Evolutionary conservation across 2,797 vertebrate species (phyloP), one percentile per base, ranked within the genome.

Genomic region (Aphelocoma californica): DNA sequence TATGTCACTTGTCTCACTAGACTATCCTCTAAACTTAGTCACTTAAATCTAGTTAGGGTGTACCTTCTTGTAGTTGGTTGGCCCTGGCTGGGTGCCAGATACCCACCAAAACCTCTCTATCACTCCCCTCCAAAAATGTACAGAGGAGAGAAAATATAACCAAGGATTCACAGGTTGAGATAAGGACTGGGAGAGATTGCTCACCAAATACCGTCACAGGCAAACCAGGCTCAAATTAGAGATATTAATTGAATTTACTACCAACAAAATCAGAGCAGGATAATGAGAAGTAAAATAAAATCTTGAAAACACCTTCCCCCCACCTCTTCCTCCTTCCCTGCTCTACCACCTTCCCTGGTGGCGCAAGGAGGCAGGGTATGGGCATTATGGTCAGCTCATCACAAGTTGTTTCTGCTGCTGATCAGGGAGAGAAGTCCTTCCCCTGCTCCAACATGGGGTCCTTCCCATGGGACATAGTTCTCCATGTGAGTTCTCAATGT

Each of bases 201-300:
- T 47, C 40, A 40, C 17, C 40, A 61, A 31, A 70, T 34, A 40
- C 8, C 0, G 0, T 47, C 17, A 48, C 0, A 0, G 34, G 21
- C 12, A 48, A 70, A 56, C 18, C 31, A 61, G 24, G 54, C 17
- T 70, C 34, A 29, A 40, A 78, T 62, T 48, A 40, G 34, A 62
- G 25, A 21, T 70, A 70, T 14, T 54, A 31, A n/a, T 15, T 86
- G 31, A 47, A 54, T 62, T 78, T 62, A 38, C 60, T 45, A 7
- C 10, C 5, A 38, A 38, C 8, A 45, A 51, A 53, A 67, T 29
- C 28, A 78, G 31, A 70, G 25, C 26, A 78, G n/a, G 14, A 34
- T 70, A 31, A 47, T 48, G 18, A 26, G 20, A 61, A 48, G 14
- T 48, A 62, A 62, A 54, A 62, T 42, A 48, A 56, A 62, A 48